A percentile compares a stretch with the other conserved stretches of the same genome.
Conservation (phyloP, 2,797 vertebrate species). For the Furcifer pardalis region DNA sequence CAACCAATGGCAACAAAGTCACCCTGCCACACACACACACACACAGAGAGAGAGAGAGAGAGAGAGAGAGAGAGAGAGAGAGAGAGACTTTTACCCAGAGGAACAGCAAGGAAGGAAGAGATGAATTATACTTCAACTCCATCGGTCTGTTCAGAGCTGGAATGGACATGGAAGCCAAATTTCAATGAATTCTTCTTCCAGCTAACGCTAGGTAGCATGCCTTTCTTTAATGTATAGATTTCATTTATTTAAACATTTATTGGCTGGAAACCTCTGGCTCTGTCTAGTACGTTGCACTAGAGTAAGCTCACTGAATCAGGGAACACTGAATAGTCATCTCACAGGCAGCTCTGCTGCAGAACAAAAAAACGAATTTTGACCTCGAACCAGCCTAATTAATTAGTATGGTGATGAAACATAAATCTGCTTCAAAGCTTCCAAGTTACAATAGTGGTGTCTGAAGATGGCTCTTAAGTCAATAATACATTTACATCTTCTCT, state of each 20-base stretch:
- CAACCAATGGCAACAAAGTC: too few species aligned
- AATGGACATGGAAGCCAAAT: not conserved
- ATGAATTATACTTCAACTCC: not conserved
- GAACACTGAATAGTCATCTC: not conserved
- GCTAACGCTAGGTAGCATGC: not conserved
- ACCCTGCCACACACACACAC: not conserved
- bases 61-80: not conserved
- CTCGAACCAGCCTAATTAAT: constrained; percentile 61
- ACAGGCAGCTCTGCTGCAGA: too few species aligned
- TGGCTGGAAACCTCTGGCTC: not conserved
- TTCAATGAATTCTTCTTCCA: not conserved
- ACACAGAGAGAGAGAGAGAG: not conserved
- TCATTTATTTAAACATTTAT: not conserved
- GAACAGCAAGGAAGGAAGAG: not conserved
- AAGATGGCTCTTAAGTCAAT: constrained; percentile 56
- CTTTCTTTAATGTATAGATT: not conserved
- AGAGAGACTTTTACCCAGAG: too few species aligned
- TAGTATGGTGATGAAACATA: constrained; percentile 47
- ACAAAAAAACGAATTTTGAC: constrained; percentile 36
- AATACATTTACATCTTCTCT: constrained; percentile 41
- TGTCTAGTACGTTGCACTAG: too few species aligned
- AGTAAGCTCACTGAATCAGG: not conserved
- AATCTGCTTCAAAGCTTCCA: constrained; percentile 47
- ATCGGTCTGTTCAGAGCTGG: rapidly evolving
- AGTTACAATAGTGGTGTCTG: constrained; percentile 18